These are phyloP conservation scores for Tor tambroides DNA, from an alignment of 2,113 vertebrate genomes.

Conservation along the genomic window DNA sequence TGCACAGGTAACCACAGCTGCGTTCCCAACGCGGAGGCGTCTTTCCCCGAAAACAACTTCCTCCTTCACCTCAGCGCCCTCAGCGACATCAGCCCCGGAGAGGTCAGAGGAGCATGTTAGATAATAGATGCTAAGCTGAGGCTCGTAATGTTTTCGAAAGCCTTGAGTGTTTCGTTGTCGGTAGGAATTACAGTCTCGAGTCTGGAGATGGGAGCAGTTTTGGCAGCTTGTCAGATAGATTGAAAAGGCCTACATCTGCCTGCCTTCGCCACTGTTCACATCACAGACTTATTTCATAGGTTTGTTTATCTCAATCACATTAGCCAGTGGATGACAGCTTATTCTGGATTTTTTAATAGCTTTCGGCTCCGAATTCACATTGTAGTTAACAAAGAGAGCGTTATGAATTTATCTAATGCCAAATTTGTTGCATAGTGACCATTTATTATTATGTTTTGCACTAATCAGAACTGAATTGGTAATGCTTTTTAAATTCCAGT, in stretches of 20 bases:
- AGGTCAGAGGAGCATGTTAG: constrained; percentile 81
- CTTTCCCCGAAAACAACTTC: constrained; percentile 95
- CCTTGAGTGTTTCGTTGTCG: constrained; percentile 61
- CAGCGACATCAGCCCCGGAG: constrained; percentile 87
- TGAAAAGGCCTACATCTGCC: constrained; percentile 66
- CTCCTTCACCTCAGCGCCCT: constrained; percentile 90
- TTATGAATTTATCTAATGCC: not conserved
- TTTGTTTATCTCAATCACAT: not conserved
- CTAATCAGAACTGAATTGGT: not conserved
- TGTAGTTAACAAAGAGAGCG: not conserved
- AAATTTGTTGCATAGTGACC: not conserved
- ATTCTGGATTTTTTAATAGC: not conserved
- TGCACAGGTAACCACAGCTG: constrained; percentile 96
- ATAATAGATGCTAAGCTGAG: constrained; percentile 56
- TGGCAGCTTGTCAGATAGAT: constrained; percentile 72
- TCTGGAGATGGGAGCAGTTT: constrained; percentile 65
- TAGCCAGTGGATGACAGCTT: not conserved
- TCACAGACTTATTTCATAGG: not conserved
- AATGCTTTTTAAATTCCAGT: not conserved
- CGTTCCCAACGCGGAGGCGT: constrained; percentile 91
- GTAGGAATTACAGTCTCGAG: constrained; percentile 62
- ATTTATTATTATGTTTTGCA: not conserved
- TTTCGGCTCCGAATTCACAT: not conserved
- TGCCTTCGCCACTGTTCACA: constrained; percentile 29
- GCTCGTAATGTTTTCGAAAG: constrained; percentile 53